phyloP scores from a whole-genome alignment of 2,888 invertebrate genomes.

The Loripinus fragilis region DNA sequence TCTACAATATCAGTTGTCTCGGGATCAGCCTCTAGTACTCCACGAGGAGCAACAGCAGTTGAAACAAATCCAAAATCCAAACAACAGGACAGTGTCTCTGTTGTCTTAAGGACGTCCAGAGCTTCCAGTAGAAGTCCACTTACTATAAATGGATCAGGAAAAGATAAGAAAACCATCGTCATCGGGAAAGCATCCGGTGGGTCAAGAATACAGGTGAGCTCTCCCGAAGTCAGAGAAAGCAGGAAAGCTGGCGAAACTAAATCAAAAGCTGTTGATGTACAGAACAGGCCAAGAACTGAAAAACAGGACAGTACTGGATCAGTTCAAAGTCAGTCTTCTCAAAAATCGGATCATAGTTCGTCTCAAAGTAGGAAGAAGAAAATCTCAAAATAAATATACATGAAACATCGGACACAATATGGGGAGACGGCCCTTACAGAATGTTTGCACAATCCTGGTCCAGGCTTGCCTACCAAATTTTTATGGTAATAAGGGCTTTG shows the following conservation, averaged over 20 bases:
- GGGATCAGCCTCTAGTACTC: background rate
- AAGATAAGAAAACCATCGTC: background rate
- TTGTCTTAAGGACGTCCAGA: background rate
- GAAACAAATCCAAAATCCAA: background rate
- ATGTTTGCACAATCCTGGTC: no score
- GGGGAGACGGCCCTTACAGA: no score
- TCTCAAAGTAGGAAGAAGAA: background rate
- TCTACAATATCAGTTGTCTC: slow-evolving; percentile 3
- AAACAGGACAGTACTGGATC: slow-evolving; percentile 54
- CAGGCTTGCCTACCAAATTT: no score
- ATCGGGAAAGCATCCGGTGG: slow-evolving; percentile 6
- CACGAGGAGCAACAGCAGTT: background rate
- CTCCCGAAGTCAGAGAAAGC: background rate
- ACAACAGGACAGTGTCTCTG: background rate
- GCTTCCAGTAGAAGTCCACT: background rate
- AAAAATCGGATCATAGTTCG: slow-evolving; percentile 26
- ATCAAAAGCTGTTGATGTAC: background rate
- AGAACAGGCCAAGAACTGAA: background rate
- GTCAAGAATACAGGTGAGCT: background rate
- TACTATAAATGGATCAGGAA: background rate
- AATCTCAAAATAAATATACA: background rate
- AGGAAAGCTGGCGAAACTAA: background rate
- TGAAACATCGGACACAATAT: background rate
- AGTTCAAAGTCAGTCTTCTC: slow-evolving; percentile 48
- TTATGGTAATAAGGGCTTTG: no score